Percentiles rank a stretch among this genome's conserved stretches.
Conservation (phyloP, 2,888 invertebrate genomes). For the Eurytoma californica region DNA sequence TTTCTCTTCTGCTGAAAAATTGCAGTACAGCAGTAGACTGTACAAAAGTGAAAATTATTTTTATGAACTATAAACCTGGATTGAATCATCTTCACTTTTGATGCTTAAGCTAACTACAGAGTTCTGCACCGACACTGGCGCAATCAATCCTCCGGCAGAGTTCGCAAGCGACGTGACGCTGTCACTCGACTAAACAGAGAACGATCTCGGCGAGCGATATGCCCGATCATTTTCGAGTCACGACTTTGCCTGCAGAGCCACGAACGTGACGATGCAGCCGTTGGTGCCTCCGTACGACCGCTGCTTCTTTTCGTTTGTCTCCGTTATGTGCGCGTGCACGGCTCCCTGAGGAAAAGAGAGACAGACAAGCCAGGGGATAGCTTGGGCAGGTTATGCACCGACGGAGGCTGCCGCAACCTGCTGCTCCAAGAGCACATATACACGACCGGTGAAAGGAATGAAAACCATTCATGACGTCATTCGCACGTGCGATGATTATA, state of each 20-base stretch:
- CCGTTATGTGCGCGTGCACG: constrained; percentile 30
- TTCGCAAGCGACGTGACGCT: constrained; percentile 26
- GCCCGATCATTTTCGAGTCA: constrained; percentile 53
- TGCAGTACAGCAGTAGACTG: too few relatives aligned
- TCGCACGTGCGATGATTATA: constrained; percentile 40
- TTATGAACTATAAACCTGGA: neutral
- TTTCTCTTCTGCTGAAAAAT: too few relatives aligned
- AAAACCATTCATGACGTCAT: constrained; percentile 60
- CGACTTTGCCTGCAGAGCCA: constrained; percentile 40
- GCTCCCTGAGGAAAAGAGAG: constrained; percentile 8
- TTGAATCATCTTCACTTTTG: constrained; percentile 22
- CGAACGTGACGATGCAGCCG: constrained; percentile 46
- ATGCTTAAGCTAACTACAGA: neutral
- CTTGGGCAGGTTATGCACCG: constrained; percentile 37
- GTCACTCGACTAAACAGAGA: constrained; percentile 41
- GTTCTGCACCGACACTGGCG: constrained; percentile 9
- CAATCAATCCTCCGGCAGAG: constrained; percentile 16
- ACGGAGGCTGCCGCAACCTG: constrained; percentile 38
- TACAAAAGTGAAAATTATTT: too few relatives aligned
- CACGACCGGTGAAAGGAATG: constrained; percentile 62
- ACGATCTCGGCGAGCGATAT: constrained; percentile 45
- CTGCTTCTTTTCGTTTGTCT: constrained; percentile 33
- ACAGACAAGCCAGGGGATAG: constrained; percentile 4
- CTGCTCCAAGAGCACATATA: neutral
- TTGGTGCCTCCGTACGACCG: constrained; percentile 26